These are phyloP conservation scores for Holothuria scabra DNA, from an alignment of 53 echinoderm and acorn worm genomes.

Conservation along the genomic window DNA sequence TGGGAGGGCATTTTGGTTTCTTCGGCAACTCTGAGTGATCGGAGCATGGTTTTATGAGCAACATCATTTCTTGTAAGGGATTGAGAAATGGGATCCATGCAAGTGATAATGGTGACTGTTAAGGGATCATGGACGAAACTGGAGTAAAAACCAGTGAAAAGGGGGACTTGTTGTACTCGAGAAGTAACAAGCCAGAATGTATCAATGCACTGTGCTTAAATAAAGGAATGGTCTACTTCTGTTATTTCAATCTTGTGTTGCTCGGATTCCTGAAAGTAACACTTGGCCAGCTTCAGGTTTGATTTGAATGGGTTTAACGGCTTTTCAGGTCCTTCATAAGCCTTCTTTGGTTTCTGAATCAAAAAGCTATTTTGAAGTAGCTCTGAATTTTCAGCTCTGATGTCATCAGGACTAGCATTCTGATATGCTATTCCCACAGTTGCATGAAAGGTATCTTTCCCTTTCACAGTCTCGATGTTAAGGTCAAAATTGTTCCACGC, in stretches of 20 bases:
- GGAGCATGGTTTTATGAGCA: conserved; percentile 64
- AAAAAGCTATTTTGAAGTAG: not conserved
- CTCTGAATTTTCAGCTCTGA: not conserved
- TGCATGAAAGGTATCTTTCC: conserved; percentile 32
- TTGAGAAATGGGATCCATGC: conserved; percentile 55
- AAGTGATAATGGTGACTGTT: conserved; percentile 36
- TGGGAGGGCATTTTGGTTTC: conserved; percentile 13
- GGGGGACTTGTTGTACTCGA: conserved; percentile 14
- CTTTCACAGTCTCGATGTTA: conserved; percentile 54
- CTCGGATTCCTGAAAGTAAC: conserved; percentile 1
- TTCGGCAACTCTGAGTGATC: conserved; percentile 45
- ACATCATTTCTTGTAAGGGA: conserved; percentile 68
- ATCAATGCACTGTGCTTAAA: conserved; percentile 11
- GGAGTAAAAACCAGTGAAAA: conserved; percentile 46
- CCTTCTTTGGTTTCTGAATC: conserved; percentile 17
- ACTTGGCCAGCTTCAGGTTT: conserved; percentile 24
- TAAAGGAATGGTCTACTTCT: not conserved
- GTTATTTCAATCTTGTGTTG: not conserved
- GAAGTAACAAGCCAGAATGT: conserved; percentile 29
- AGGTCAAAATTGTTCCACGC: conserved; percentile 55
- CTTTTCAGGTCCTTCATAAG: conserved; percentile 25
- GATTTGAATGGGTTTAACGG: conserved; percentile 21
- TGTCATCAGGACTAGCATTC: not conserved
- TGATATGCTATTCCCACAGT: conserved; percentile 45
- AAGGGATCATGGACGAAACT: conserved; percentile 34